phyloP scores from a whole-genome alignment of 1,140 invertebrate genomes.

The Heliconius melpomene region DNA sequence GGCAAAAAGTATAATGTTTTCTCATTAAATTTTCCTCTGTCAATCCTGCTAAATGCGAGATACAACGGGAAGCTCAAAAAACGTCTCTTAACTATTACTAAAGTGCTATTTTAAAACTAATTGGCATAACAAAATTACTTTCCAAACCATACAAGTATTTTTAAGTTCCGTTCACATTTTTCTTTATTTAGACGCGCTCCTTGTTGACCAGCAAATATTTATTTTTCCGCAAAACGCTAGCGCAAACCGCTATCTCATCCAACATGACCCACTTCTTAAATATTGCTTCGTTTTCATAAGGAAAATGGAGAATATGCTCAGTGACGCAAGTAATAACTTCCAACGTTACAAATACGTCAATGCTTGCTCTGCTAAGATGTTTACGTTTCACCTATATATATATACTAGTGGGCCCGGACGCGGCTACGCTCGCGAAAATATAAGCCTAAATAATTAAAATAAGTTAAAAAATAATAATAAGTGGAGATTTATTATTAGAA shows the following conservation, averaged over 20 bases:
- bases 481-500: too few species aligned
- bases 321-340: slow-evolving; percentile 32
- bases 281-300: slow-evolving; percentile 24
- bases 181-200: background rate
- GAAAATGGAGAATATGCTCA: slow-evolving; percentile 35
- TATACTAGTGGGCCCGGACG: too few species aligned
- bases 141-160: background rate
- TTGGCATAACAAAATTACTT: background rate
- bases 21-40: too few species aligned
- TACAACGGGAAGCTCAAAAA: too few species aligned
- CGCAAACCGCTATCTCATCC: slow-evolving; percentile 10
- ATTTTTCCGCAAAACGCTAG: background rate
- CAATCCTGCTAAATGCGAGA: too few species aligned
- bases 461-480: too few species aligned
- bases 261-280: slow-evolving; percentile 22
- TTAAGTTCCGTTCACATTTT: background rate
- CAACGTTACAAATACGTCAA: slow-evolving; percentile 9
- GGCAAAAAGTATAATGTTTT: too few species aligned
- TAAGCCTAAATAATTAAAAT: too few species aligned
- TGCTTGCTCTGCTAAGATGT: slow-evolving; percentile 9
- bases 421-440: too few species aligned
- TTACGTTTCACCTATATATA: background rate
- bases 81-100: too few species aligned
- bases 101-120: background rate
- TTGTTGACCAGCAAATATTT: slow-evolving; percentile 12